A percentile compares a stretch with the other conserved stretches of the same genome.
phyloP scores from a whole-genome alignment of 2,888 invertebrate genomes.

The Netelia virgata region DNA sequence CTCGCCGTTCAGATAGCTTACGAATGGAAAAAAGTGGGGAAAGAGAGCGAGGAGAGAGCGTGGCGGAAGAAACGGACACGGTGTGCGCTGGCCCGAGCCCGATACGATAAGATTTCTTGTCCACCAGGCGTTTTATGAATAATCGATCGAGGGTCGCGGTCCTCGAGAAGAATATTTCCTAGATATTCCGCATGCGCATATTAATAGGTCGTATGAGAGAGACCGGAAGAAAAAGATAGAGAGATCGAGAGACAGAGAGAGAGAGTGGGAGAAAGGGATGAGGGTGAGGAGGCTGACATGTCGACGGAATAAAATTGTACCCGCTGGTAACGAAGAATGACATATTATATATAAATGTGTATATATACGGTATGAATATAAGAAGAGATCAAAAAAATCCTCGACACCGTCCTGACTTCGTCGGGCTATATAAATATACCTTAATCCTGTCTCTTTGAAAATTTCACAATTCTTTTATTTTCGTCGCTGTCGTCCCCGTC shows the following conservation, averaged over 20 bases:
- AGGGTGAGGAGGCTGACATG: constrained; percentile 20
- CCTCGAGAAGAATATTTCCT: constrained; percentile 49
- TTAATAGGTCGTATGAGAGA: constrained; percentile 35
- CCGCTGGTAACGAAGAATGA: constrained; percentile 39
- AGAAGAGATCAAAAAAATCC: constrained; percentile 45
- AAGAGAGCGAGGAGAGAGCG: neutral
- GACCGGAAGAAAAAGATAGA: neutral
- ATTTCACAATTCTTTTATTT: constrained; percentile 45
- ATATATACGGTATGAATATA: constrained; percentile 16
- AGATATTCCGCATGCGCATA: constrained; percentile 63
- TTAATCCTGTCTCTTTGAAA: constrained; percentile 41
- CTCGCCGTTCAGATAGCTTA: constrained; percentile 18
- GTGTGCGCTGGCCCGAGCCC: constrained; percentile 21
- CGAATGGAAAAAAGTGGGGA: neutral
- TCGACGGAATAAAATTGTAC: constrained; percentile 36
- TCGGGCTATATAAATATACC: constrained; percentile 51
- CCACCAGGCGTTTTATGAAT: constrained; percentile 62
- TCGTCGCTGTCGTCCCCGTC: constrained; percentile 10
- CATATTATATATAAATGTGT: neutral
- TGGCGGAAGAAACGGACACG: constrained; percentile 19
- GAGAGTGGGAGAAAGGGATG: neutral
- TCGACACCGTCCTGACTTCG: constrained; percentile 24
- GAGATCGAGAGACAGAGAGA: neutral
- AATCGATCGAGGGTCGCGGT: constrained; percentile 61
- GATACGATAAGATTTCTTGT: constrained; percentile 63